Conservation (phyloP, 2,888 invertebrate species). For the Brachyptera risi region DNA sequence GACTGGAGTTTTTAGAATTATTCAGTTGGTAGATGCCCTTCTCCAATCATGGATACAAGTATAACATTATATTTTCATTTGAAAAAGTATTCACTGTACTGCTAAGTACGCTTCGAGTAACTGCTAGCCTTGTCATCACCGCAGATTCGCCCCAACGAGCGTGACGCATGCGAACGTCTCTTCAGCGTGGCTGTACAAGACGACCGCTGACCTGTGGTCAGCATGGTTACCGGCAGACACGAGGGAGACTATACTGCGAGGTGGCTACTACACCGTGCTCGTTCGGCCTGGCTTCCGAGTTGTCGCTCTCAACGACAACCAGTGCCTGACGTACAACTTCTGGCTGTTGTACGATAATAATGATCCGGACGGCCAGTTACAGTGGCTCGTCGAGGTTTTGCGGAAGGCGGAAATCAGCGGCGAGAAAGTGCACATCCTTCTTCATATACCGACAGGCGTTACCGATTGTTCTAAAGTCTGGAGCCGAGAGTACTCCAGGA, state of each 20-base stretch:
- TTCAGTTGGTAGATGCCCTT: too few species aligned
- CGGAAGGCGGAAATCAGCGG: slow-evolving; percentile 64
- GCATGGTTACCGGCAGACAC: slow-evolving; percentile 64
- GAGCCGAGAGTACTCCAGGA: slow-evolving; percentile 63
- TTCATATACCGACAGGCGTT: slow-evolving; percentile 76
- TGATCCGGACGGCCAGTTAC: slow-evolving; percentile 72
- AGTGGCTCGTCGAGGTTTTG: slow-evolving; percentile 74
- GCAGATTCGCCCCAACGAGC: slow-evolving; percentile 58
- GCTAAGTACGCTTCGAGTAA: too few species aligned
- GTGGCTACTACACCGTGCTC: slow-evolving; percentile 75
- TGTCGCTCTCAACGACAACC: slow-evolving; percentile 76
- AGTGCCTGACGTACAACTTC: slow-evolving; percentile 68
- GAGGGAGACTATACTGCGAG: slow-evolving; percentile 54
- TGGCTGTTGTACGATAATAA: slow-evolving; percentile 58
- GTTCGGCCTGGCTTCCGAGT: slow-evolving; percentile 66
- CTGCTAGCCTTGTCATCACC: too few species aligned
- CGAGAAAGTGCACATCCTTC: slow-evolving; percentile 77
- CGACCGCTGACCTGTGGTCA: slow-evolving; percentile 64
- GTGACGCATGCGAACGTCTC: slow-evolving; percentile 50
- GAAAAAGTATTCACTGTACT: too few species aligned
- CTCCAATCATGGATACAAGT: too few species aligned
- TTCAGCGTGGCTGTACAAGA: slow-evolving; percentile 72
- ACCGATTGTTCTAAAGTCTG: slow-evolving; percentile 65
- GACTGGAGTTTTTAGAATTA: too few species aligned
- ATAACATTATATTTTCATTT: too few species aligned